Percentiles rank a stretch among this genome's conserved stretches.
Conservation (phyloP, 2,888 invertebrate genomes). For the Drosophila infuscata region DNA sequence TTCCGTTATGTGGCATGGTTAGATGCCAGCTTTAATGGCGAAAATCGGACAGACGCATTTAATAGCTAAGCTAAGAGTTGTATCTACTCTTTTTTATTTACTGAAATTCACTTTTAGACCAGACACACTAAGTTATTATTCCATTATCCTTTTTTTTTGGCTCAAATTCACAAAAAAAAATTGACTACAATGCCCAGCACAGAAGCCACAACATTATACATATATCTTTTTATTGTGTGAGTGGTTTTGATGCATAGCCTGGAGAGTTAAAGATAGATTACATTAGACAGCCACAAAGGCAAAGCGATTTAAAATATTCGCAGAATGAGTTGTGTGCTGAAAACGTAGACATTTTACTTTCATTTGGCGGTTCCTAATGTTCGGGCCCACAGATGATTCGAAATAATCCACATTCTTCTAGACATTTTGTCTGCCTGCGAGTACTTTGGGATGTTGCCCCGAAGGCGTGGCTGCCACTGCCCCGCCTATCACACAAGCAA, state of each 20-base stretch:
- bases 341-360: constrained; percentile 14
- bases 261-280: not conserved
- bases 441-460: constrained; percentile 16
- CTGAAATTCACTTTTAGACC: not conserved
- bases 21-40: not conserved
- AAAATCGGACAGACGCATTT: too few species aligned
- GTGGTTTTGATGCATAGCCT: not conserved
- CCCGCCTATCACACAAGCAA: not conserved
- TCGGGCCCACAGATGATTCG: constrained; percentile 27
- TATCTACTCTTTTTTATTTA: not conserved
- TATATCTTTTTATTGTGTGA: not conserved
- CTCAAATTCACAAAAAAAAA: not conserved
- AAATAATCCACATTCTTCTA: constrained; percentile 40
- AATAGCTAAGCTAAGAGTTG: too few species aligned
- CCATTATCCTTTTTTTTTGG: not conserved
- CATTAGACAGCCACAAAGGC: not conserved
- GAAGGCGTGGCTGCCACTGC: constrained; percentile 3
- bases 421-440: constrained; percentile 26
- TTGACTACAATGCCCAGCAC: not conserved
- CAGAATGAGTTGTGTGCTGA: constrained; percentile 12
- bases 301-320: constrained; percentile 10
- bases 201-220: not conserved
- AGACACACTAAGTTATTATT: not conserved
- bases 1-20: constrained; percentile 17
- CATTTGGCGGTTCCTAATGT: constrained; percentile 12